These are phyloP conservation scores for Rhinichthys klamathensis DNA, from an alignment of 2,113 vertebrate genomes.

Conservation along the genomic window DNA sequence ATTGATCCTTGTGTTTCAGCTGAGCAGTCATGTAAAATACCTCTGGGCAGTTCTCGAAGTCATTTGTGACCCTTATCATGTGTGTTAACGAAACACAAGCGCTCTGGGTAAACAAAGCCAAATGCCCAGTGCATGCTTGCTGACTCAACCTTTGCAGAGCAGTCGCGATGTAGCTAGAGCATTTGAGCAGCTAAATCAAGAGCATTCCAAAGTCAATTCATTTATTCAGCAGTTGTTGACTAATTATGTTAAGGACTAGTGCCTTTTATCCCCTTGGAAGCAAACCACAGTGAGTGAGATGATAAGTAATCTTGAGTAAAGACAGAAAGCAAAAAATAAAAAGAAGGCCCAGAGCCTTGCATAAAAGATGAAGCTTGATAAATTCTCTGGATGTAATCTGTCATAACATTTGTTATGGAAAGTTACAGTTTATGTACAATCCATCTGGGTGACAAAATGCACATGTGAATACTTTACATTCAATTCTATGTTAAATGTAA, in stretches of 20 bases:
- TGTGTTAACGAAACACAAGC: constrained; percentile 31
- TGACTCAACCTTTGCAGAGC: constrained; percentile 5
- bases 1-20: neutral
- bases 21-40: neutral
- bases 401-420: neutral
- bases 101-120: neutral
- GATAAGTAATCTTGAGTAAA: neutral
- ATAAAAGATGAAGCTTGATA: neutral
- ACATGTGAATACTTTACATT: neutral
- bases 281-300: neutral
- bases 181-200: neutral
- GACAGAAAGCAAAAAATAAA: neutral
- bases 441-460: neutral
- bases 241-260: neutral
- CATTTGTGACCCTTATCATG: constrained; percentile 6
- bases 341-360: neutral
- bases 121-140: neutral
- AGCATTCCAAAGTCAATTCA: neutral
- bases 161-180: neutral
- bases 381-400: neutral
- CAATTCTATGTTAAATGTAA: neutral
- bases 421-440: neutral
- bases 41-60: neutral
- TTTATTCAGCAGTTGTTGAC: neutral
- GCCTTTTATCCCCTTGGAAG: neutral